Percentiles rank a stretch among this genome's conserved stretches.
Conservation (phyloP, 2,113 vertebrate genomes). For the Gallinago jamesoni region DNA sequence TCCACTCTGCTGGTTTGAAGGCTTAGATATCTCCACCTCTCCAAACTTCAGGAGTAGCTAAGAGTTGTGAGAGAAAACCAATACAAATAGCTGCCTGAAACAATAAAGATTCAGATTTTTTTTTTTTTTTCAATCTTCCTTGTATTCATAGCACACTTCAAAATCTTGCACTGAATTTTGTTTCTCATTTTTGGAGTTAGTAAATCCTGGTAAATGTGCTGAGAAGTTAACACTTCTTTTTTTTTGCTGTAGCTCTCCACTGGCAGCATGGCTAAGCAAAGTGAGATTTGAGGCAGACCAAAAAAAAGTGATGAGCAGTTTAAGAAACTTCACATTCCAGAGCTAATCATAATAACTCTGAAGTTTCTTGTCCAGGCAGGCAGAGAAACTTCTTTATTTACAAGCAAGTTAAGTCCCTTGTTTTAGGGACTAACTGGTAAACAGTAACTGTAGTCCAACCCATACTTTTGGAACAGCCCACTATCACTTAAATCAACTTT, state of each 20-base stretch:
- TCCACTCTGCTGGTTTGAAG: background rate
- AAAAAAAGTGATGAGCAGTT: background rate
- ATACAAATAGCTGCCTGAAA: background rate
- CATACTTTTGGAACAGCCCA: background rate
- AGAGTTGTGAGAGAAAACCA: background rate
- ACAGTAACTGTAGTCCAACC: background rate
- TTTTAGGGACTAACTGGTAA: background rate
- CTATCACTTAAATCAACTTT: background rate
- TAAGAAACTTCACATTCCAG: conserved; percentile 24
- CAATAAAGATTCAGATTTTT: background rate
- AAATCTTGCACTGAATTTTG: background rate
- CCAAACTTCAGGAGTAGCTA: background rate
- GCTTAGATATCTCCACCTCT: background rate
- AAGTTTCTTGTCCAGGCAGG: conserved; percentile 22
- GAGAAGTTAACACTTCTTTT: background rate
- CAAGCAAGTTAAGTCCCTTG: background rate
- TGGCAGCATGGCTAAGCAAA: background rate
- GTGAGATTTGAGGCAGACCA: background rate
- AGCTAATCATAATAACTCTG: background rate
- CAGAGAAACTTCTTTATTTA: background rate
- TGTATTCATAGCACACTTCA: background rate
- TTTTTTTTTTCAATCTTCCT: background rate
- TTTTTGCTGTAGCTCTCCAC: background rate
- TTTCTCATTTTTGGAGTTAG: background rate
- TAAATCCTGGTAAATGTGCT: background rate